Evolutionary conservation across 2,113 vertebrate species (phyloP).

Genomic region (Dermatemys mawii): DNA sequence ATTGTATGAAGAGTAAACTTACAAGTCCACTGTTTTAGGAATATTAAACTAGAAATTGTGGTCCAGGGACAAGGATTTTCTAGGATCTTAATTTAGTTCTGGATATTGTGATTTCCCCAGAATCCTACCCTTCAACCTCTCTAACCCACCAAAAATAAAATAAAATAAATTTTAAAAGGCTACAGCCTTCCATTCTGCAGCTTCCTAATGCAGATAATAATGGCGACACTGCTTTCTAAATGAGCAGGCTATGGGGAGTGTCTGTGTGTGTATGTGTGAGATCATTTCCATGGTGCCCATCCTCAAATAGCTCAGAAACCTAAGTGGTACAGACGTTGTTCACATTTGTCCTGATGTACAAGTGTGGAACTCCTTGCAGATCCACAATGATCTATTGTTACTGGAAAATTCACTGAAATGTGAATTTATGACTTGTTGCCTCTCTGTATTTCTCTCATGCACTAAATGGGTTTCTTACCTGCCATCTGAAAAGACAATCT

Average conservation of each 20-base stretch:
- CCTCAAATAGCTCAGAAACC: neutral
- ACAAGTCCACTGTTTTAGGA: neutral
- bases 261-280: neutral
- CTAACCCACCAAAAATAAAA: neutral
- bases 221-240: neutral
- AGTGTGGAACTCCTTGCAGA: constrained; percentile 21
- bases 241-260: neutral
- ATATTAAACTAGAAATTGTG: neutral
- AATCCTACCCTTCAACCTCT: neutral
- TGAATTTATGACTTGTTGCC: constrained; percentile 44
- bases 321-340: neutral
- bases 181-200: neutral
- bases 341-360: constrained; percentile 29
- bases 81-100: neutral
- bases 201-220: neutral
- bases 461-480: constrained; percentile 50
- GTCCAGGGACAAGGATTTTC: neutral
- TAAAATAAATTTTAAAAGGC: neutral
- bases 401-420: constrained; percentile 41
- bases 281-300: neutral
- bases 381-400: constrained; percentile 12
- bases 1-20: constrained; percentile 16
- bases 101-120: neutral
- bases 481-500: constrained; percentile 52
- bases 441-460: constrained; percentile 32